Conservation (phyloP, 1,140 invertebrate genomes). For the Diplogasteroides magnus region DNA sequence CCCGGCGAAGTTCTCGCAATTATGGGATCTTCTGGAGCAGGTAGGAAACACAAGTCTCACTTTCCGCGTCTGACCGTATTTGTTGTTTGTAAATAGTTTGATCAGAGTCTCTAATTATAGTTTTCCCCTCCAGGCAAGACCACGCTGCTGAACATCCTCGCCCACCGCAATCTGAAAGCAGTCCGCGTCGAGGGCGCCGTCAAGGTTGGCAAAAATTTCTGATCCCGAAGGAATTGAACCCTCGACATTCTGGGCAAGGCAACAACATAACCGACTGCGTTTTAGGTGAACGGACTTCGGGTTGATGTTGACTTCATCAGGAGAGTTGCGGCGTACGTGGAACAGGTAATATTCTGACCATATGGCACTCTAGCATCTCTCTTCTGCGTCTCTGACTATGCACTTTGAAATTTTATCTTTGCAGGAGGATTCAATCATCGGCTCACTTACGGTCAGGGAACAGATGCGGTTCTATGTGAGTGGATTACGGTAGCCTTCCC, state of each 20-base stretch:
- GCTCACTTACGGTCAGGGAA: not conserved
- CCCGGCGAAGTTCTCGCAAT: constrained; percentile 82
- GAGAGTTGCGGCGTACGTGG: constrained; percentile 81
- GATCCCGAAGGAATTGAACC: no score
- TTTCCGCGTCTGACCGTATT: no score
- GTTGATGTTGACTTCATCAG: constrained; percentile 64
- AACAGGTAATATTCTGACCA: constrained; percentile 70
- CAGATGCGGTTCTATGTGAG: not conserved
- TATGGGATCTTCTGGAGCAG: constrained; percentile 70
- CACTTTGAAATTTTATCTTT: constrained; percentile 34
- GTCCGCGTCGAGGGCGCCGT: constrained; percentile 68
- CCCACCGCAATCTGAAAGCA: constrained; percentile 68
- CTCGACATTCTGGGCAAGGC: no score
- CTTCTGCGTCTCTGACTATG: no score
- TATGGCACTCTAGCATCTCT: no score
- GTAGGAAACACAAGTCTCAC: no score
- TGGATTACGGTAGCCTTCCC: not conserved
- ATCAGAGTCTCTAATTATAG: no score
- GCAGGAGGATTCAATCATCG: not conserved
- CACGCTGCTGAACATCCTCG: constrained; percentile 81
- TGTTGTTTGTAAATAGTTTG: no score
- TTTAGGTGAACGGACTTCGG: constrained; percentile 42
- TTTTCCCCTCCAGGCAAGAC: no score
- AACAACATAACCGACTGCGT: no score
- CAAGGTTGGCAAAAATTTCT: constrained; percentile 38